Base-by-base conservation (phyloP, 2,888 invertebrate genomes). In the Globia sparganii region DNA sequence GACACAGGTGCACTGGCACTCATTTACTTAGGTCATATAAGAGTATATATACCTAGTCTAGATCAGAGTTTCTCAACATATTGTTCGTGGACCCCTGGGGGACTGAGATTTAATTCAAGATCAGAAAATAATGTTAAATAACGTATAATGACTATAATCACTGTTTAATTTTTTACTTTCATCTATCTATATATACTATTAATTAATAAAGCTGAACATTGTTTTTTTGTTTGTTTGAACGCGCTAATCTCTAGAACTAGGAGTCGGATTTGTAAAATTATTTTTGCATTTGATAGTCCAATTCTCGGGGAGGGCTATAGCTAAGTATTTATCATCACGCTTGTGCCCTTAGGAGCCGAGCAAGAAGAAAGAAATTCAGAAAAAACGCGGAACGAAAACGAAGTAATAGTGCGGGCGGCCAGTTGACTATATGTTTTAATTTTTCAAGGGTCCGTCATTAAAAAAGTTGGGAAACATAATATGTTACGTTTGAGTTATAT, bases 1-100 rank as follows among this genome's bases (percentile, higher is more conserved):
- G 77, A 40, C 72, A 72, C 85, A 83, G 85, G 85, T 85, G 84
- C 66, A 76, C 68, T 13, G 37, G 64, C n/a, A 78, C 65, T 82
- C 61, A 79, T 78, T 75, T 81, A 78, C 75, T 64, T 77, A 79
- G 71, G 75, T 77, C 73, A 74, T 82, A 75, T 69, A 49, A 9
- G 15, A 18, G 46, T 31, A 46, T 6, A 25, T 40, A 40, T 43
- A 64, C 13, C n/a, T 15, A 71, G 68, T 56, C 70, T 68, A 65
- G 46, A 21, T 34, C 70, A 53, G 11, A 15, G 56, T 15, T 78
- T 43, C 78, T 37, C 64, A 78, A 78, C 37, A 25, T 70, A 28
- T 15, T 5, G 8, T 77, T 28, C 6, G 28, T 18, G 21, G 5
- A n/a, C 31, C 28, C 34, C 28, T 0, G n/a, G 40, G 46, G 25